Percentiles rank a stretch among this genome's conserved stretches.
Evolutionary conservation across 2,113 vertebrate genomes (phyloP).

Genomic region (Notothenia rossii): DNA sequence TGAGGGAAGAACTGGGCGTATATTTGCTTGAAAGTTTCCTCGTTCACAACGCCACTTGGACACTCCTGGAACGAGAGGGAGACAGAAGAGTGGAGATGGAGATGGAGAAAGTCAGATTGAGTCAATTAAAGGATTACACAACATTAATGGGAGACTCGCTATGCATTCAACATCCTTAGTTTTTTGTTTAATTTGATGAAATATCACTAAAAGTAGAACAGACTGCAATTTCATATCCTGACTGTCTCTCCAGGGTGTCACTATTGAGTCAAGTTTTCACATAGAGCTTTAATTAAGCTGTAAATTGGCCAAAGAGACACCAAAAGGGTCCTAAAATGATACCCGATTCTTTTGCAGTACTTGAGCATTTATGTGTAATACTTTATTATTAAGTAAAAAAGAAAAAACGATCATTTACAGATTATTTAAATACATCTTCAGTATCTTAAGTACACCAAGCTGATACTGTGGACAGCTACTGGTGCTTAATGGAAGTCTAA

Average conservation of each 20-base stretch:
- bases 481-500: neutral
- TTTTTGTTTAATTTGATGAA: neutral
- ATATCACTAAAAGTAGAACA: neutral
- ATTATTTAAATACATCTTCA: neutral
- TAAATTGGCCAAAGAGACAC: neutral
- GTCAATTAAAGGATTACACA: neutral
- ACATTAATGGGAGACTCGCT: neutral
- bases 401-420: neutral
- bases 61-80: slow-evolving; percentile 87
- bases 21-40: slow-evolving; percentile 98
- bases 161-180: neutral
- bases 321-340: neutral
- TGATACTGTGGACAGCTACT: neutral
- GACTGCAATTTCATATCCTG: slow-evolving; percentile 3
- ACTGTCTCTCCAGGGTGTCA: slow-evolving; percentile 1
- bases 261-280: neutral
- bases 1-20: slow-evolving; percentile 99
- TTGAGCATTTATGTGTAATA: neutral
- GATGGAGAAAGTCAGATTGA: neutral
- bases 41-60: slow-evolving; percentile 94
- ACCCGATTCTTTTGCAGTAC: neutral
- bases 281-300: neutral
- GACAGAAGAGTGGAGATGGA: neutral
- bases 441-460: neutral
- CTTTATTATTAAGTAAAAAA: too few species aligned